These are phyloP conservation scores for Stichopus horrens DNA, from an alignment of 53 echinoderm and acorn worm genomes.

Conservation along the genomic window DNA sequence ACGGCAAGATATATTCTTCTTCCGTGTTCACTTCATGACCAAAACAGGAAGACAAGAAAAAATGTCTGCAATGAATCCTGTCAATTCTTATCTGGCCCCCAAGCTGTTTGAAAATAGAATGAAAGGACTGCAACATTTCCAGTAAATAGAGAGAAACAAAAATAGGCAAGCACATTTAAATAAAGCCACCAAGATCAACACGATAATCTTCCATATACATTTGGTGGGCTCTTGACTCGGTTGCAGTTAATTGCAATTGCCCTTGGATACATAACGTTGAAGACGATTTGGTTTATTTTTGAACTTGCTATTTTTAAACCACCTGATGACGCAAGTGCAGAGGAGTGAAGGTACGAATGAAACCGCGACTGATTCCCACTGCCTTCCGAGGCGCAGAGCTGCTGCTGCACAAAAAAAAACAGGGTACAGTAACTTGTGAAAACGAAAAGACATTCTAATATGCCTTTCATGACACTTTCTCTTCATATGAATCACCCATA, in stretches of 20 bases:
- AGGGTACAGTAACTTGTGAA: too few species aligned
- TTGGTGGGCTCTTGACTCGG: neutral
- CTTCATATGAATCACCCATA: too few species aligned
- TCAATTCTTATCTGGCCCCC: neutral
- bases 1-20: too few species aligned
- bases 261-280: neutral
- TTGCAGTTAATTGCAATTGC: neutral
- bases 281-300: constrained; percentile 2
- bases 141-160: neutral
- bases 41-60: too few species aligned
- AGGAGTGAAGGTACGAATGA: neutral
- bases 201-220: neutral
- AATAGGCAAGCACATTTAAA: neutral
- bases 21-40: too few species aligned
- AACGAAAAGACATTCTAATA: too few species aligned
- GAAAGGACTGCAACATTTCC: neutral
- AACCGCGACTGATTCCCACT: too few species aligned
- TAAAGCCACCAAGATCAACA: neutral
- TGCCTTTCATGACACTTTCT: too few species aligned
- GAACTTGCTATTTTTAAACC: neutral
- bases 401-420: too few species aligned
- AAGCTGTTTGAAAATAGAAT: neutral
- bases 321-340: neutral
- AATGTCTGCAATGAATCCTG: too few species aligned
- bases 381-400: too few species aligned